Base-by-base conservation (phyloP, 2,113 vertebrate species). In the Oryzias melastigma region DNA sequence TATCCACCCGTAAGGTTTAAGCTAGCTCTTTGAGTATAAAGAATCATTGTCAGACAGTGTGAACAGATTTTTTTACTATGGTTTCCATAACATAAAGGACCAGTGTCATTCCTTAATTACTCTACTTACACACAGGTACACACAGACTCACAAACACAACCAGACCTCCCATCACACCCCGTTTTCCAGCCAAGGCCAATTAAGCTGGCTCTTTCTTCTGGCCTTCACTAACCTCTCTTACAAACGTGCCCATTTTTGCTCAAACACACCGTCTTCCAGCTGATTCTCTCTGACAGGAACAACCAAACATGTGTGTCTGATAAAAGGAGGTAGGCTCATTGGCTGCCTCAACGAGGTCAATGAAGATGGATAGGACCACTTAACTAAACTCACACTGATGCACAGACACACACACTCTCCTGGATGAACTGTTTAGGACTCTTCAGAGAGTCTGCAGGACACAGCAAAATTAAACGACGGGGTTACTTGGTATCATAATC, bases 351-450 rank as follows among this genome's bases (percentile, higher is more conserved):
- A 79, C 64, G 45, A 58, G 52, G 60, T 56, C 53, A 71, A 82
- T 81, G 83, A 84, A 79, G 85, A 87, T 77, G 65, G 75, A 85
- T 82, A 44, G 64, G 40, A 65, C 58, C 72, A 76, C 70, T 85
- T 84, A 85, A 27, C 63, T 50, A 58, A 71, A 74, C 40, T 60
- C 65, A 47, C 53, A 43, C 48, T 62, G n/a, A 22, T 41, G 5
- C 17, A 46, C 61, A 58, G 50, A 49, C 51, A 24, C 52, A 27
- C 41, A 48, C 24, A 29, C 29, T 5, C 46, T 6, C 52, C 41
- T 55, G 62, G 50, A 77, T 78, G 75, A 82, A 71, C 52, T 44
- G 62, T 51, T 46, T 45, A 62, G 44, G 62, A 18, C 62, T 68
- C 71, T 61, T 60, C 27, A 43, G 61, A 67, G 49, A 40, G 48